Evolutionary conservation across 1,140 invertebrate genomes (phyloP), one percentile per base, ranked within the genome.

Genomic region (Halictus rubicundus): DNA sequence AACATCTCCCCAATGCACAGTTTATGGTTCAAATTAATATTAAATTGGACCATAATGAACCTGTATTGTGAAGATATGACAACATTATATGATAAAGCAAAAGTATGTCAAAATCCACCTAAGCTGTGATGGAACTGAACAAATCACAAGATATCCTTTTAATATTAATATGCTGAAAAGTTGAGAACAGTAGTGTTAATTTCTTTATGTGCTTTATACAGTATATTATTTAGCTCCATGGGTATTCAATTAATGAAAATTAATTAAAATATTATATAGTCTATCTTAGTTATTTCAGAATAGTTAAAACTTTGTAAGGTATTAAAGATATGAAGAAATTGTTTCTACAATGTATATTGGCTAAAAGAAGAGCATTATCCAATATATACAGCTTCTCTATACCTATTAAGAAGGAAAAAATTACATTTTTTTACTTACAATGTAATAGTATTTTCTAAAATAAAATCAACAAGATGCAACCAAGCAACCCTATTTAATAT

Each of bases 61-160:
- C 27, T 69, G 23, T 14, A 39, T 25, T 27, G 61, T 21, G 16
- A 63, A 61, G 60, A 37, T 63, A 23, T 64, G 39, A 61, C 27
- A 27, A 21, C 23, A n/a, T 59, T 14, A 32, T 39, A n/a, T 32
- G 12, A 42, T 60, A 82, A 54, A 57, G n/a, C 9, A 77, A 79
- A 86, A 83, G 77, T 80, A 86, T 66, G 84, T 68, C 77, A 86
- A 89, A 90, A 90, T 90, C 88, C 66, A 80, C 82, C 82, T 90
- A 66, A 68, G 21, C 79, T 90, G 86, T 61, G 37, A 80, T 68
- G 71, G 59, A 82, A 84, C 32, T 76, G 57, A 63, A 76, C 52
- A 80, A 83, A 63, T 87, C 78, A 81, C 54, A 78, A 75, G 76
- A 71, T 73, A 78, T 81, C 69, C 21, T 66, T 63, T 81, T 27